Evolutionary conservation across 2,888 invertebrate genomes (phyloP), one percentile per base, ranked within the genome.

Genomic region (Capitulum mitella): DNA sequence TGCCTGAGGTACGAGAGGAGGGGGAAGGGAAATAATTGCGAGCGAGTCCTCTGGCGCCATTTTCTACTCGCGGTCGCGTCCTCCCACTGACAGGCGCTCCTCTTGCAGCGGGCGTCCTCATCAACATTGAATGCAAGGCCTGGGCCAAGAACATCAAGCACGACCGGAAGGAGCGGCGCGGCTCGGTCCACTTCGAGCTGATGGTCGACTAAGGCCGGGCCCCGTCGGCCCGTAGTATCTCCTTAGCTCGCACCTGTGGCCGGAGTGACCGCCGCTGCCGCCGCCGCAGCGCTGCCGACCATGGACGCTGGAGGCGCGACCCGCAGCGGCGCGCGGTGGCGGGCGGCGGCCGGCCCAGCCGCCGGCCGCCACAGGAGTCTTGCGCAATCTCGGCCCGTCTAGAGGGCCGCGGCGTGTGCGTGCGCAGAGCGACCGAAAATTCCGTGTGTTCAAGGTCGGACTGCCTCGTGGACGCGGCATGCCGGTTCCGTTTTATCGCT

Each of bases 141-240:
- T 95, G 94, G 94, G 95, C 95, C 84, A 91, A 91, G 87, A 95
- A 95, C 88, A 93, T 95, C 85, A 85, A 89, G 83, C 94, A 95
- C 87, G 92, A 96, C 88, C 91, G 94, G 85, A 90, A 91, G 86
- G 93, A 95, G 86, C 91, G 93, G 87, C 91, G 93, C 86, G 97
- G 96, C 84, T 93, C 93, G 84, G 95, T 96, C 84, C 95, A 96
- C 89, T 96, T 97, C 89, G 96, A 96, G 89, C 89, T 96, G 87
- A 92, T 96, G 91, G 91, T 96, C 86, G 96, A 96, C 88, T 92
- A 92, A 90, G 14, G 32, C 32, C 16, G 34, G 2, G 16, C 61
- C 32, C 16, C 61, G 16, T 32, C 29, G 32, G 61, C 34, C 34
- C 32, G 61, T 61, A 61, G 61, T 61, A 43, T 43, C 43, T 43